These are phyloP conservation scores for Hartigia nigra DNA, from an alignment of 2,888 invertebrate genomes.

Conservation along the genomic window DNA sequence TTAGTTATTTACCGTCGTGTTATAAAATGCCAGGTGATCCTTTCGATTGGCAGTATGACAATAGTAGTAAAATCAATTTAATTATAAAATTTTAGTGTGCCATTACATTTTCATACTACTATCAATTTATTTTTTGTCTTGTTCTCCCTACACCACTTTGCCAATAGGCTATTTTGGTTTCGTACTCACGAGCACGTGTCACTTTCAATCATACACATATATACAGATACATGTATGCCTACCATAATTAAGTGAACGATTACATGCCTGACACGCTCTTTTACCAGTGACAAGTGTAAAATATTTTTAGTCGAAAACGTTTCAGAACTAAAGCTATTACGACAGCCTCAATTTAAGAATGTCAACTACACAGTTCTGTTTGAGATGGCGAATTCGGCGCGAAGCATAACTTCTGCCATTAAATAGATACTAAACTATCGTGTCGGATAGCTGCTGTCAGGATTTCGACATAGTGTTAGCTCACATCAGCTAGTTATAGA, in stretches of 20 bases:
- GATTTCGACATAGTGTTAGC: background rate
- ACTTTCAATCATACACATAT: background rate
- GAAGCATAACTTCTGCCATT: background rate
- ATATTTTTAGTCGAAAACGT: background rate
- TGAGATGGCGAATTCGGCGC: background rate
- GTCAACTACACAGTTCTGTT: background rate
- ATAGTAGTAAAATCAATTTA: background rate
- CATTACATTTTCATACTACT: too few species aligned
- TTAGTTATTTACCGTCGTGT: background rate
- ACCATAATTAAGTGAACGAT: background rate
- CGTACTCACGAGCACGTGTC: background rate
- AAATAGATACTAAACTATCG: background rate
- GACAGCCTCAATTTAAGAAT: background rate
- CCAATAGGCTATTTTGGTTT: background rate
- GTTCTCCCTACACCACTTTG: background rate
- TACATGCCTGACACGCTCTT: background rate
- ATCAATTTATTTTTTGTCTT: background rate
- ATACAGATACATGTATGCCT: too few species aligned
- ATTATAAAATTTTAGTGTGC: background rate
- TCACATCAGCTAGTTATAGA: too few species aligned
- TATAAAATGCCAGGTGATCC: background rate
- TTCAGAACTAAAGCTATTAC: background rate
- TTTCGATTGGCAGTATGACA: background rate
- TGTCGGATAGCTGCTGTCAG: background rate
- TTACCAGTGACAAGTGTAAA: background rate